Percentiles rank a stretch among this genome's conserved stretches.
Evolutionary conservation across 2,113 vertebrate genomes (phyloP).

Genomic region (Cavia porcellus): DNA sequence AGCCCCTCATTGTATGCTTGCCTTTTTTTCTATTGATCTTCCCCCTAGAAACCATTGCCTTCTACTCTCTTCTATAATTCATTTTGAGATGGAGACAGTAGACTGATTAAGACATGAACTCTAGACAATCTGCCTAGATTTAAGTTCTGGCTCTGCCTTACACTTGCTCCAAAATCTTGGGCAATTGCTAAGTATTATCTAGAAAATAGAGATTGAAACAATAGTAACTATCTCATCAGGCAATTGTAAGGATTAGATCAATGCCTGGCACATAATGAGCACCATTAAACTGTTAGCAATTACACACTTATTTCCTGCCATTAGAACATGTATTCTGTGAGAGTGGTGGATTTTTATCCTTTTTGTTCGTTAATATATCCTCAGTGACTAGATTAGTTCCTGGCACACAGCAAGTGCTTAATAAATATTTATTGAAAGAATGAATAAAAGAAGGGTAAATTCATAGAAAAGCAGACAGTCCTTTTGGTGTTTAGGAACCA

Average conservation of each 20-base stretch:
- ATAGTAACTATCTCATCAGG: constrained; percentile 38
- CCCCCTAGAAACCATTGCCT: not conserved
- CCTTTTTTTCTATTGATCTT: not conserved
- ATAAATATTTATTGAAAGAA: constrained; percentile 56
- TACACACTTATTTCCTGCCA: constrained; percentile 37
- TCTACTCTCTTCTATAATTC: not conserved
- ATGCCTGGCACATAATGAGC: not conserved
- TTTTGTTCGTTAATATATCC: constrained; percentile 42
- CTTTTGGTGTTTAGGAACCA: not conserved
- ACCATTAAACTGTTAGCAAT: not conserved
- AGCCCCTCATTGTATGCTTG: not conserved
- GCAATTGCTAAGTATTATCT: constrained; percentile 21
- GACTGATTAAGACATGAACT: not conserved
- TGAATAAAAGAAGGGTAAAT: constrained; percentile 39
- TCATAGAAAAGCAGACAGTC: not conserved
- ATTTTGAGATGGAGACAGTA: not conserved
- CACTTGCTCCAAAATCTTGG: constrained; percentile 8
- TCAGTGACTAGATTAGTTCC: constrained; percentile 10
- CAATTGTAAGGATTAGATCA: constrained; percentile 14
- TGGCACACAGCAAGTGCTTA: constrained; percentile 28
- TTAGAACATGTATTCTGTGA: constrained; percentile 21
- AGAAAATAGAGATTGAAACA: constrained; percentile 3
- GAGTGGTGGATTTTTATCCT: constrained; percentile 42
- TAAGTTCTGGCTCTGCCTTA: not conserved
- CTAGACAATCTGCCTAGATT: not conserved